phyloP scores from a whole-genome alignment of 2,888 invertebrate genomes.

The Clitarchus hookeri region DNA sequence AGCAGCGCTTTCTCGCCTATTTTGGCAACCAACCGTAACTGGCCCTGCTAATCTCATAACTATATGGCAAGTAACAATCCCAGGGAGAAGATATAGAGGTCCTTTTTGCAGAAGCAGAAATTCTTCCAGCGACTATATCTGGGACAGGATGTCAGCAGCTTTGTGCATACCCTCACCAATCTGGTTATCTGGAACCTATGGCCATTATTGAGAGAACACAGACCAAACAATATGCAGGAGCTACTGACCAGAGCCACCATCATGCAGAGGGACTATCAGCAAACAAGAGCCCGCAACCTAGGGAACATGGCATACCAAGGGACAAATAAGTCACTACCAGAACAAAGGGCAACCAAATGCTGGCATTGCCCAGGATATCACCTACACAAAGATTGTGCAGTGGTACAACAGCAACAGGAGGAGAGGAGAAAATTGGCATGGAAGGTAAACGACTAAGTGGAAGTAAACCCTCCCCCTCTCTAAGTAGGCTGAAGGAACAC shows the following conservation, averaged over 20 bases:
- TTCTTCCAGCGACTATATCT: neutral
- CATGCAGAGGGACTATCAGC: too few species aligned
- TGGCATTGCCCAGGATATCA: neutral
- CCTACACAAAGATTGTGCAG: too few species aligned
- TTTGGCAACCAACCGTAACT: neutral
- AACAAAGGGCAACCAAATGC: neutral
- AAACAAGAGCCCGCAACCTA: neutral
- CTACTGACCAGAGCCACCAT: neutral
- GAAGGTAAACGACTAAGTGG: neutral
- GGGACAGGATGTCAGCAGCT: neutral
- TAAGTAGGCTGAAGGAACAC: neutral
- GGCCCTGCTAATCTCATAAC: neutral
- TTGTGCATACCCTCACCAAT: too few species aligned
- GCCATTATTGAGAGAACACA: neutral
- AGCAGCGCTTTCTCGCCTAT: too few species aligned
- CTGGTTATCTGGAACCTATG: neutral
- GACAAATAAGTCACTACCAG: neutral
- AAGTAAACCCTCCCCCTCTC: neutral
- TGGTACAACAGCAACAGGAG: neutral
- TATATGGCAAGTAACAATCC: neutral
- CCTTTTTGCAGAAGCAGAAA: neutral
- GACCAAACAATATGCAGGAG: neutral
- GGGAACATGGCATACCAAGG: neutral
- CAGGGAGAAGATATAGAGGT: neutral
- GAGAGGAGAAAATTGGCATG: neutral